Base-by-base conservation (phyloP, 2,888 invertebrate genomes). In the Pyrgus malvae region DNA sequence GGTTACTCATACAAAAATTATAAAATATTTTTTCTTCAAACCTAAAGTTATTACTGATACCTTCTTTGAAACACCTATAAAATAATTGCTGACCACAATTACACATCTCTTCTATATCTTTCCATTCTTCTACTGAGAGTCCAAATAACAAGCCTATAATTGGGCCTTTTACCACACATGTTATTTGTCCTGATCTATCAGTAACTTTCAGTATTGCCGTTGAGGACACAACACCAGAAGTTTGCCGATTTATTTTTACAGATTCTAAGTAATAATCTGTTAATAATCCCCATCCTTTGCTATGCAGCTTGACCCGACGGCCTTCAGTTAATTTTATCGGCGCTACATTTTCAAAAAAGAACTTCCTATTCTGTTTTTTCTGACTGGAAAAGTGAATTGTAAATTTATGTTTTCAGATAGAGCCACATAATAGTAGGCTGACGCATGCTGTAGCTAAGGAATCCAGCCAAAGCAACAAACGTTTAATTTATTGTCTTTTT, bases 11-110 rank as follows among this genome's bases (percentile, higher is more conserved):
- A 67, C 90, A 91, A 65, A 89, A 90, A 60, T 85, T 77, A 65
- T 90, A 91, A 70, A 91, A 90, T 29, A 89, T 55, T 64, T 82
- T 83, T 67, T 91, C 85, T 65, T 88, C 83, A 59, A 64, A 70
- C 25, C 63, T 67, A 60, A 80, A 85, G 46, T 62, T 75, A 56
- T 68, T 74, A 48, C 74, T 77, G 2, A 90, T 55, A 3, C 91
- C 90, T 61, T 80, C 68, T 68, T 83, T 87, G 61, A 90, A 91
- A 61, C 82, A 77, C 68, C 90, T 80, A 58, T 87, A 91, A 66
- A 84, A 91, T 7, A 91, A 59, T 63, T 90, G 87, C n/a, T 80
- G 74, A 21, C 65, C 70, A 54, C 61, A 57, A 37, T 58, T 63
- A 61, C 83, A 83, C 51, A 89, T 62, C 27, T 71, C 69, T 69